phyloP scores from a whole-genome alignment of 2,113 vertebrate genomes.

The Origma solitaria region DNA sequence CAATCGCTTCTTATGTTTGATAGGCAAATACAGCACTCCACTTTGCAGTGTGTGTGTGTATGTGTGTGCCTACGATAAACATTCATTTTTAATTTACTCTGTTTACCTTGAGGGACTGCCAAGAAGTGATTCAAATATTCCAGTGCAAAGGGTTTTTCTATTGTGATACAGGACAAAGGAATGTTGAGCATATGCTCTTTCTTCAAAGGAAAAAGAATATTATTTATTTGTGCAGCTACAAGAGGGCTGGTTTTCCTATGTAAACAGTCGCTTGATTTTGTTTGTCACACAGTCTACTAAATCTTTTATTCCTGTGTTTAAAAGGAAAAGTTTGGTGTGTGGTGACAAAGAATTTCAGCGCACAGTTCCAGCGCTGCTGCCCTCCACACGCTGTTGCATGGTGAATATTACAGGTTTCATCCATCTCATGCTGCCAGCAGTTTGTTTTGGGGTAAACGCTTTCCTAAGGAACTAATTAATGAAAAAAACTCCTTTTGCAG shows the following conservation, averaged over 20 bases:
- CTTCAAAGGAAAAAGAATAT: conserved; percentile 53
- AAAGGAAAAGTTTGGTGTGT: conserved; percentile 23
- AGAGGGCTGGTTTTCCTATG: conserved; percentile 66
- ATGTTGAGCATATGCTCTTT: conserved; percentile 71
- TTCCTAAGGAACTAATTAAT: conserved; percentile 9
- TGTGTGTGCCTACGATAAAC: conserved; percentile 62
- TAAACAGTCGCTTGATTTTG: conserved; percentile 63
- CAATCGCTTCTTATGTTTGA: conserved; percentile 52
- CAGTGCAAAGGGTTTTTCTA: conserved; percentile 68
- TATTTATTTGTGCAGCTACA: conserved; percentile 72
- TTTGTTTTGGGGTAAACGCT: conserved; percentile 5
- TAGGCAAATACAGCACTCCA: conserved; percentile 53
- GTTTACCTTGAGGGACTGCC: conserved; percentile 82
- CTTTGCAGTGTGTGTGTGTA: conserved; percentile 29
- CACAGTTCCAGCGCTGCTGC: not conserved
- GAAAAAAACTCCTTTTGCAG: not conserved
- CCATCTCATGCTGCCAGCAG: not conserved
- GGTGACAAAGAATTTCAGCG: not conserved
- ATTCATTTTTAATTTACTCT: conserved; percentile 80
- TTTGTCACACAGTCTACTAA: conserved; percentile 52
- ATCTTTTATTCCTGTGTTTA: conserved; percentile 42
- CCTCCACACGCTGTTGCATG: not conserved
- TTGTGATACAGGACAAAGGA: conserved; percentile 77
- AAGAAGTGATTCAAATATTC: conserved; percentile 75
- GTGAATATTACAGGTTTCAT: conserved; percentile 8